Base-by-base conservation (phyloP, 2,113 vertebrate genomes). In the Morone chrysops region DNA sequence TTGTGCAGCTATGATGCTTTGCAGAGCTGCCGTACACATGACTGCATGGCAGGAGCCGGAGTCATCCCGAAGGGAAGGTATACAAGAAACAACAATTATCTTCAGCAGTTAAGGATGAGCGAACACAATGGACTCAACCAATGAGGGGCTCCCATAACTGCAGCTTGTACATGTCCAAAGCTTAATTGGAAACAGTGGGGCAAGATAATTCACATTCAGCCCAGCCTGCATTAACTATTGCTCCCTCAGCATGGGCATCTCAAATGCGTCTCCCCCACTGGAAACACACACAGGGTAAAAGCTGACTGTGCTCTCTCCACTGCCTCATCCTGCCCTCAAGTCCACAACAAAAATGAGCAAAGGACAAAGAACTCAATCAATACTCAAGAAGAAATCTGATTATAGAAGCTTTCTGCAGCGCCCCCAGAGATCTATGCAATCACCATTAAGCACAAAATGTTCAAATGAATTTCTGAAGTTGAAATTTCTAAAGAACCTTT, bases 121-220 rank as follows among this genome's bases (percentile, higher is more conserved):
- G 83, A 94, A 91, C 92, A 93, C 90, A 88, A 87, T 79, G 86
- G 91, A 79, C 84, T 63, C 17, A 40, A 87, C 89, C 94, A 93
- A 88, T 81, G 90, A 89, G 84, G 80, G 71, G 80, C 82, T 89
- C 77, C 86, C 82, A 89, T 83, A 92, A 92, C 92, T 85, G 91
- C 93, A 90, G 86, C 90, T 92, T 90, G 93, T 93, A 91, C 90
- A 91, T 93, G 92, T 92, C 91, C 81, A 85, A 70, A 57, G 83
- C 94, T 92, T 95, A 95, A 95, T 94, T 94, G 89, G 93, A 94
- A 94, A 95, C 92, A 91, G 86, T 92, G 87, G 92, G 83, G 89
- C 82, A 57, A 90, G 90, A 93, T 92, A 91, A 95, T 94, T 94
- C 90, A 93, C 91, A 87, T 90, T 88, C 91, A 88, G 88, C 68